A percentile compares a stretch with the other conserved stretches of the same genome.
These are phyloP conservation scores for Phrynocephalus vlangalii DNA, from an alignment of 2,797 vertebrate genomes.

Conservation along the genomic window DNA sequence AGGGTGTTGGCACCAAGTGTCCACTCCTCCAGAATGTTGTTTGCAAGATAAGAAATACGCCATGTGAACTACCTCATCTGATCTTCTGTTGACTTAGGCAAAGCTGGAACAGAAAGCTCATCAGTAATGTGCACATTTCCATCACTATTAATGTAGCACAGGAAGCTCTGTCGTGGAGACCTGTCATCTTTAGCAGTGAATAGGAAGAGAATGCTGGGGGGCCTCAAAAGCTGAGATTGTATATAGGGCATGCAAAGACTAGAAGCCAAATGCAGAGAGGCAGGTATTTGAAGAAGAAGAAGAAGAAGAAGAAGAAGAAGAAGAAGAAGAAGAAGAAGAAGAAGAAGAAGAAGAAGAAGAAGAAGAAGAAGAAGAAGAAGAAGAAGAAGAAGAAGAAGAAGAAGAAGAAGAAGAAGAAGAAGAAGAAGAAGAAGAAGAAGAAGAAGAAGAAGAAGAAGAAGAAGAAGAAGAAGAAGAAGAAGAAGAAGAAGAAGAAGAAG, in stretches of 20 bases:
- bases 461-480: no score
- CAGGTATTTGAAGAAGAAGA: neutral
- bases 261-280: slow-evolving; percentile 48
- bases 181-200: slow-evolving; percentile 57
- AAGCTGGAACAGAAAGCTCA: slow-evolving; percentile 25
- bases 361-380: no score
- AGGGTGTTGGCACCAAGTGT: neutral
- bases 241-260: slow-evolving; percentile 46
- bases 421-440: no score
- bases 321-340: no score
- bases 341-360: slow-evolving; percentile 35
- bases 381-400: neutral
- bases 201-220: slow-evolving; percentile 49
- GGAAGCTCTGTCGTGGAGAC: slow-evolving; percentile 44
- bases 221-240: slow-evolving; percentile 53
- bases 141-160: slow-evolving; percentile 3
- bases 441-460: slow-evolving; percentile 35
- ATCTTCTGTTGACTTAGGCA: slow-evolving; percentile 49
- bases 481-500: neutral
- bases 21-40: neutral
- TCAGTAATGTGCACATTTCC: slow-evolving; percentile 20
- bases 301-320: no score
- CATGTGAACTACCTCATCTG: neutral
- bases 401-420: no score
- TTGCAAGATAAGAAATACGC: neutral